Evolutionary conservation across 1,140 invertebrate genomes (phyloP).

Genomic region (Camponotus vicinus): DNA sequence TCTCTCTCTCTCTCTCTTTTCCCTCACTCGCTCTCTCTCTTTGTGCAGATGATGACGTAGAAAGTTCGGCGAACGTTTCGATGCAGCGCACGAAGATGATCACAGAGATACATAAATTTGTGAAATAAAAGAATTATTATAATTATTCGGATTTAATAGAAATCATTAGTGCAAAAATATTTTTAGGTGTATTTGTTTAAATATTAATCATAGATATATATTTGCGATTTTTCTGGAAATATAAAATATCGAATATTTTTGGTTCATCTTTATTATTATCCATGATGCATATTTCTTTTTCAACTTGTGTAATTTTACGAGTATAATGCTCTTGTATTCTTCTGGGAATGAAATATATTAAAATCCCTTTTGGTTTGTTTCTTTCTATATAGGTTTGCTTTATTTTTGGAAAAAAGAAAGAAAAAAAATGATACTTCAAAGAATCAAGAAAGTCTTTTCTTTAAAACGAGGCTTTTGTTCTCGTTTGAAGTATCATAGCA

Average conservation of each 20-base stretch:
- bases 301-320: neutral
- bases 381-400: neutral
- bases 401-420: slow-evolving; percentile 42
- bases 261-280: neutral
- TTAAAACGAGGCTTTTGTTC: slow-evolving; percentile 71
- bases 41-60: slow-evolving; percentile 46
- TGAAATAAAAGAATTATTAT: neutral
- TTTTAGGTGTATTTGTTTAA: neutral
- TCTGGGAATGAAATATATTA: slow-evolving; percentile 64
- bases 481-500: slow-evolving; percentile 59
- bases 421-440: slow-evolving; percentile 72
- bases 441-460: slow-evolving; percentile 57
- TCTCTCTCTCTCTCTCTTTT: neutral
- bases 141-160: slow-evolving; percentile 2
- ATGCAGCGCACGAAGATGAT: neutral
- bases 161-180: neutral
- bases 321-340: slow-evolving; percentile 30
- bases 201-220: neutral
- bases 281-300: slow-evolving; percentile 3
- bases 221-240: too few relatives aligned
- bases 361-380: slow-evolving; percentile 56
- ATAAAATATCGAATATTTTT: too few relatives aligned
- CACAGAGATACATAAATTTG: neutral
- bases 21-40: slow-evolving; percentile 17
- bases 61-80: slow-evolving; percentile 55